Evolutionary conservation across 2,113 vertebrate genomes (phyloP).

Genomic region (Hypanus sabinus): DNA sequence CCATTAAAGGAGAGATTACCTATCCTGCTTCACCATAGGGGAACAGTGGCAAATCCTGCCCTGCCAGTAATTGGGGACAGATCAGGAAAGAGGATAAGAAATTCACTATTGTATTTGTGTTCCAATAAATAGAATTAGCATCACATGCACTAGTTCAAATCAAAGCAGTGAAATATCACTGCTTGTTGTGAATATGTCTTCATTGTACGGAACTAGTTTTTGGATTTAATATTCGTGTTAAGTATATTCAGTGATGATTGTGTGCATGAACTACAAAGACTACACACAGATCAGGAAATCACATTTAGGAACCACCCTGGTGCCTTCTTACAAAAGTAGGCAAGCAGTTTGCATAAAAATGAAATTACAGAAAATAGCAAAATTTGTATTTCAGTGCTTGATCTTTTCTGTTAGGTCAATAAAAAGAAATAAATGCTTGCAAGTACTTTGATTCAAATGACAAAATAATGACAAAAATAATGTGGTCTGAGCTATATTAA

Average conservation of each 20-base stretch:
- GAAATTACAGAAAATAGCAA: constrained; percentile 24
- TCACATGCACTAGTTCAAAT: not conserved
- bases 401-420: constrained; percentile 23
- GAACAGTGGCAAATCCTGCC: not conserved
- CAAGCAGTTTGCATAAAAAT: constrained; percentile 2
- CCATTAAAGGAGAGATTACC: constrained; percentile 37
- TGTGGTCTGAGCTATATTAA: not conserved
- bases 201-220: not conserved
- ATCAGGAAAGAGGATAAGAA: not conserved
- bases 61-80: not conserved
- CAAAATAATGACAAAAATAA: constrained; percentile 7
- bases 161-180: constrained; percentile 5
- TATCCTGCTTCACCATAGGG: not conserved
- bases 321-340: constrained; percentile 11
- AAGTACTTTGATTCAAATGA: constrained; percentile 4
- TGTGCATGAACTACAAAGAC: not conserved
- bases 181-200: not conserved
- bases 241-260: not conserved
- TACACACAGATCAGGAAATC: not conserved
- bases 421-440: not conserved
- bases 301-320: not conserved
- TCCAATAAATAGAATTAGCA: constrained; percentile 23
- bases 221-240: constrained; percentile 31
- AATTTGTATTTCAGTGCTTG: not conserved
- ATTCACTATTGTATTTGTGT: constrained; percentile 11